phyloP scores from a whole-genome alignment of 1,140 invertebrate genomes.

The Eurosta solidaginis region DNA sequence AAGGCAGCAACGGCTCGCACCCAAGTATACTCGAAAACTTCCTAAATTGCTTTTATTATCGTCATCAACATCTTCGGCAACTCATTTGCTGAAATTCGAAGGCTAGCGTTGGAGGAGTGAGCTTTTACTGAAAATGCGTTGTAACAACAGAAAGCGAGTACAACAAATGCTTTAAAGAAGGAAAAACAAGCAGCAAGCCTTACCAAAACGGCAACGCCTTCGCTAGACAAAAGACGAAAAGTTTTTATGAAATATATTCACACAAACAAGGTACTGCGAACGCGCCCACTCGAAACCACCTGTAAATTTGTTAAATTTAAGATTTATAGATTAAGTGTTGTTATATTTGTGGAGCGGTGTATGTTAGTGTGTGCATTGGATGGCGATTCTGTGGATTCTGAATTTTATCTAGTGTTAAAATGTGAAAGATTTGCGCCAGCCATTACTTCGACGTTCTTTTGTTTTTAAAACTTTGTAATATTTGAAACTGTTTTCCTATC shows the following conservation, averaged over 20 bases:
- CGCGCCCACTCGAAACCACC: not conserved
- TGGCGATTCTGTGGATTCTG: not conserved
- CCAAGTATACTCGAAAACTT: conserved; percentile 21
- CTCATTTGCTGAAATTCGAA: conserved; percentile 12
- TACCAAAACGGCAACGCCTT: not conserved
- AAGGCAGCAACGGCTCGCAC: not conserved
- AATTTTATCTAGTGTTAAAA: not conserved
- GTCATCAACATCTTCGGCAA: conserved; percentile 26
- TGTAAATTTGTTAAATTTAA: conserved; percentile 18
- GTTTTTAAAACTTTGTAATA: not conserved
- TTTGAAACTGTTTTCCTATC: not conserved
- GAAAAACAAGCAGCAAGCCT: not conserved
- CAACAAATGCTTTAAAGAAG: conserved; percentile 4
- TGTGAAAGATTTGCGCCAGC: not conserved
- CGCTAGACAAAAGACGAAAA: conserved; percentile 21
- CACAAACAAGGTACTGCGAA: not conserved
- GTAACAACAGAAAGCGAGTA: not conserved
- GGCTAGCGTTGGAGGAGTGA: not conserved
- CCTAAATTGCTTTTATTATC: conserved; percentile 28
- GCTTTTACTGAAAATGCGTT: not conserved
- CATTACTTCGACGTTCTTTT: not conserved
- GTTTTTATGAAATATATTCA: not conserved
- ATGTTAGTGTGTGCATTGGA: not conserved
- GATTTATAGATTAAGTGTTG: not conserved
- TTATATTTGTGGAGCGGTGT: not conserved